Evolutionary conservation across 1,140 invertebrate species (phyloP), one percentile per base, ranked within the genome.

Genomic region (Mactra quadrangularis): DNA sequence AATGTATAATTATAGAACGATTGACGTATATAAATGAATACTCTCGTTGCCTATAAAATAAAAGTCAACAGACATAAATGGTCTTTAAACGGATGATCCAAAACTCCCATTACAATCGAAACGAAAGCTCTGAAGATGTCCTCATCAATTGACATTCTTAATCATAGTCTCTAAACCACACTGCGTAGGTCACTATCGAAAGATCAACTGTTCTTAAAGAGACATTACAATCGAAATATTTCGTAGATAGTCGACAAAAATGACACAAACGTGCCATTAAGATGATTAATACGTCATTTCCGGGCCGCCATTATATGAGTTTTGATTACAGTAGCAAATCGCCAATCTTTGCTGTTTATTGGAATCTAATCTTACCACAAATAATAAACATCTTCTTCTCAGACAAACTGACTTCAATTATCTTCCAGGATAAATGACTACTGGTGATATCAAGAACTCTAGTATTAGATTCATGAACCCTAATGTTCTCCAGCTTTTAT

Each of bases 221-320:
- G 57, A 47, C 57, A 64, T 76, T 76, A 76, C 41, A 27, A 13
- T 22, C 11, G 59, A 57, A 76, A 60, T 76, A 45, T 25, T 22
- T 57, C 27, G 41, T 50, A 62, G 57, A 76, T 62, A 50, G 59
- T 50, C 27, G 31, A 25, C 25, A 45, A 76, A 76, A 76, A 50
- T 52, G 74, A 27, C 41, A 52, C 74, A 60, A 47, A 47, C 31
- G 45, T 33, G 35, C 38, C 38, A 22, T 76, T 31, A n/a, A 50
- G 25, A 76, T 76, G 74, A 76, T 76, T 76, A 76, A 76, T 76
- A 45, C 74, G 27, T 55, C 55, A 76, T 76, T 76, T 60, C 55
- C n/a, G 38, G 55, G 25, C 17, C 13, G 29, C 29, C 35, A 27
- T 60, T 45, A 76, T 62, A 45, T 62, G 25, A 31, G 3, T 45